Evolutionary conservation across 1,140 invertebrate genomes (phyloP).

Genomic region (Orchesella cincta): DNA sequence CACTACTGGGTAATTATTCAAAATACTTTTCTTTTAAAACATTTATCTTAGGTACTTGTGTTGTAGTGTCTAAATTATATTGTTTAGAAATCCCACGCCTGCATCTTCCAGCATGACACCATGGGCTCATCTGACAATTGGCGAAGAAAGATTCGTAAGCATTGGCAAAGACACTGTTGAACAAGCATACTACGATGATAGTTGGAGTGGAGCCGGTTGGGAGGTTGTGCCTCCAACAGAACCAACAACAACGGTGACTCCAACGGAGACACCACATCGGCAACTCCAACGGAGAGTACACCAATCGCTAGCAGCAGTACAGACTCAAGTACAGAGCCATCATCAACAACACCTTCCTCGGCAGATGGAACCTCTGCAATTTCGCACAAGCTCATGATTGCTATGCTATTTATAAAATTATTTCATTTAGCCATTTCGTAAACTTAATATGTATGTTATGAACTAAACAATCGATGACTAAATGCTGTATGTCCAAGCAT

Average conservation of each 20-base stretch:
- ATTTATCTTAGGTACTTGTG: no score
- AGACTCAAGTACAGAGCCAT: background rate
- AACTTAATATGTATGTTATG: no score
- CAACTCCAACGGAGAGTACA: background rate
- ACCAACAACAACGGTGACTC: background rate
- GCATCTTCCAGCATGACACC: background rate
- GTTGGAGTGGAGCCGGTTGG: background rate
- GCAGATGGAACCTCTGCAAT: background rate
- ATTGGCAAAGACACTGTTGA: background rate
- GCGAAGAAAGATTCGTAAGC: background rate
- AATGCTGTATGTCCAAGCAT: no score
- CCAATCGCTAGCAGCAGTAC: no score
- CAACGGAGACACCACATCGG: background rate
- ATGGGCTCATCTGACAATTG: background rate
- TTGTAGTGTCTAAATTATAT: background rate
- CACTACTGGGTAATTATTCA: slow-evolving; percentile 40
- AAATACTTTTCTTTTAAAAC: background rate
- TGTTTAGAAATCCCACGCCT: background rate
- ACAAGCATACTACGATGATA: background rate
- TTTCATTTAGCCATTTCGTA: no score
- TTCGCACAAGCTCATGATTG: no score
- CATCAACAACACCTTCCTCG: no score
- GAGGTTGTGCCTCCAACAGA: background rate
- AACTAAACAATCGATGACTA: no score
- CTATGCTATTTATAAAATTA: no score